A percentile compares a stretch with the other conserved stretches of the same genome.
Evolutionary conservation across 1,140 invertebrate genomes (phyloP).

Genomic region (Ditylenchus dipsaci): DNA sequence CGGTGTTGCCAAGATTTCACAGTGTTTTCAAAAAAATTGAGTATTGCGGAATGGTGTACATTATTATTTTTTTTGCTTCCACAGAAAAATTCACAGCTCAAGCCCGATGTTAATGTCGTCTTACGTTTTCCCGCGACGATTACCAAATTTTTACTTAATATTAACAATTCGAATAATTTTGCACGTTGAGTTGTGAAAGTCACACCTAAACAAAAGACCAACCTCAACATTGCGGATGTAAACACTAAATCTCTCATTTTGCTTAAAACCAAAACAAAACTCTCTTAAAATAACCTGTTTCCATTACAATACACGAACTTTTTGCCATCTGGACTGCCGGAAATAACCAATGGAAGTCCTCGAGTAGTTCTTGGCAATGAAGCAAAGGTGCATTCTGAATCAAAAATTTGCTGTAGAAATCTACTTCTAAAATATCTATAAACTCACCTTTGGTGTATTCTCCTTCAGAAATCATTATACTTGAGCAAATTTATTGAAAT

Average conservation of each 20-base stretch:
- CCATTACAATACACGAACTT: slow-evolving; percentile 95
- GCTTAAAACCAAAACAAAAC: too few relatives aligned
- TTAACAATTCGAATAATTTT: too few relatives aligned
- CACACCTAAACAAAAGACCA: slow-evolving; percentile 1
- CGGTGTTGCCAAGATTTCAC: too few relatives aligned
- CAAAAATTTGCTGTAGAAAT: not conserved
- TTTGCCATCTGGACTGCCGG: slow-evolving; percentile 90
- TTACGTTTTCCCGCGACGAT: too few relatives aligned
- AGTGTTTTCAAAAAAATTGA: too few relatives aligned
- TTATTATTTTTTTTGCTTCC: too few relatives aligned
- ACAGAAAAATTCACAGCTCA: too few relatives aligned
- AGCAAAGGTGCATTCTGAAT: slow-evolving; percentile 67
- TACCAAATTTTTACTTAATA: too few relatives aligned
- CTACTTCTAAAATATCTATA: slow-evolving; percentile 2
- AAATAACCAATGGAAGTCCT: slow-evolving; percentile 84
- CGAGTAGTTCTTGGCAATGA: slow-evolving; percentile 83
- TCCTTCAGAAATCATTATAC: slow-evolving; percentile 16
- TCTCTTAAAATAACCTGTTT: slow-evolving; percentile 64
- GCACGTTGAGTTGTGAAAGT: too few relatives aligned
- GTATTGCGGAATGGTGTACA: too few relatives aligned
- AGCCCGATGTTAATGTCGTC: too few relatives aligned
- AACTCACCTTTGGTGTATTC: slow-evolving; percentile 35
- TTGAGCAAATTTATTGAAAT: too few relatives aligned
- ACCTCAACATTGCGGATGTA: slow-evolving; percentile 90
- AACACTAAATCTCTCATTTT: slow-evolving; percentile 64